A percentile compares a stretch with the other conserved stretches of the same genome.
These are phyloP conservation scores for Drosophila saltans DNA, from an alignment of 1,140 invertebrate species.

Conservation along the genomic window DNA sequence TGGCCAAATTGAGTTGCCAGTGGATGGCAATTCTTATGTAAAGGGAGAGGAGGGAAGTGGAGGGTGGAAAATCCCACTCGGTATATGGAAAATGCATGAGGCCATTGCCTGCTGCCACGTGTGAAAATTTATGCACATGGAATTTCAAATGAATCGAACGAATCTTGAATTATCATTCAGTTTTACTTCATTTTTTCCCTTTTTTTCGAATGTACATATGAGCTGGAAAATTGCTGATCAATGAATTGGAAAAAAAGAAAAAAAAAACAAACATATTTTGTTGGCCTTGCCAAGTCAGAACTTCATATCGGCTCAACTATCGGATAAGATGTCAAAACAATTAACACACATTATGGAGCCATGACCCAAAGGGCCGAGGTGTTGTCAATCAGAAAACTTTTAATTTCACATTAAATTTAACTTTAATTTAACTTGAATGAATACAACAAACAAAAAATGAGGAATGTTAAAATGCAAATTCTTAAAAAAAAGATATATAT, in stretches of 20 bases:
- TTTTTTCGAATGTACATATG: constrained; percentile 23
- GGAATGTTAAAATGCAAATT: too few species aligned
- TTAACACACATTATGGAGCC: constrained; percentile 27
- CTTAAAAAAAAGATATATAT: too few species aligned
- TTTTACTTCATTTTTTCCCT: neutral
- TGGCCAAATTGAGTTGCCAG: constrained; percentile 7
- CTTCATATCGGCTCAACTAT: too few species aligned
- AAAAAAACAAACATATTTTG: neutral
- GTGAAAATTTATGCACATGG: constrained; percentile 79
- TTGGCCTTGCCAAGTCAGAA: constrained; percentile 8
- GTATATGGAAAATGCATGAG: constrained; percentile 75
- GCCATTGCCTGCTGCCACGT: constrained; percentile 55
- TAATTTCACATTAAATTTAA: constrained; percentile 30
- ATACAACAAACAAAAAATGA: neutral
- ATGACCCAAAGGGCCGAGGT: constrained; percentile 55
- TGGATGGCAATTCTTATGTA: too few species aligned
- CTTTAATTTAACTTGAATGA: neutral
- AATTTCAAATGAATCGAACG: constrained; percentile 48
- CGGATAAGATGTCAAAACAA: constrained; percentile 1
- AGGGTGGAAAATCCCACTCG: constrained; percentile 64
- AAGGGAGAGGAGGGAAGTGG: too few species aligned
- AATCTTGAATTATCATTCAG: constrained; percentile 26
- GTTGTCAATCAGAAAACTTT: constrained; percentile 22
- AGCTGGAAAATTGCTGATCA: constrained; percentile 55
- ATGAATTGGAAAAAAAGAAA: constrained; percentile 47